Conservation (phyloP, 2,113 vertebrate genomes). For the Cnemophilus loriae region DNA sequence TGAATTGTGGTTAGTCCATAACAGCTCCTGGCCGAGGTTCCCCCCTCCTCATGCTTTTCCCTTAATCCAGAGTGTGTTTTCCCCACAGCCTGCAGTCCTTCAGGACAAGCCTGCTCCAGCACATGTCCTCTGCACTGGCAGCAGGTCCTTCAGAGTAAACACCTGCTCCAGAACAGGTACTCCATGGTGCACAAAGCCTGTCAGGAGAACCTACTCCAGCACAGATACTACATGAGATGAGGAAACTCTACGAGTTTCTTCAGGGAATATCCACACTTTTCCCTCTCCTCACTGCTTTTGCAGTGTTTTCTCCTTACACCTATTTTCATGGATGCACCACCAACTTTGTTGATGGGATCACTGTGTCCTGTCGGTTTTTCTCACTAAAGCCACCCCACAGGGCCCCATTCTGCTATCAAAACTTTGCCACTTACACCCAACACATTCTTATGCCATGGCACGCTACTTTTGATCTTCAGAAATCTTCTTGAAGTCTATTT, state of each 20-base stretch:
- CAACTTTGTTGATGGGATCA: background rate
- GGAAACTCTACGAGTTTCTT: background rate
- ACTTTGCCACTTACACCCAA: background rate
- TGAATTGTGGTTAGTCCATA: background rate
- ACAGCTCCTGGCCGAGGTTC: background rate
- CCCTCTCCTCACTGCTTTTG: background rate
- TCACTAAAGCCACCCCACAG: background rate
- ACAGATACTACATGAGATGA: background rate
- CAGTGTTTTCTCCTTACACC: background rate
- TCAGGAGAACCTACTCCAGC: background rate
- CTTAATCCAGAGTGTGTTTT: background rate
- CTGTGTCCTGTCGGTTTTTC: background rate
- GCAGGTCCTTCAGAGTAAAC: background rate
- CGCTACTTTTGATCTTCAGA: background rate
- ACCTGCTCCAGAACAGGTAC: background rate
- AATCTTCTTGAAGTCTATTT: background rate
- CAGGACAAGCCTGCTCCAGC: background rate
- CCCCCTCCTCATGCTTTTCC: background rate
- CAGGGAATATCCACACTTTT: background rate
- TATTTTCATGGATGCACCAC: background rate
- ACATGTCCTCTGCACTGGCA: background rate
- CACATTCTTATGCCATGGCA: background rate
- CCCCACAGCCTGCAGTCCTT: background rate
- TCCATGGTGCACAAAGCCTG: background rate
- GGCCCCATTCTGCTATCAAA: background rate